Conservation (phyloP, 2,888 invertebrate species). For the Amiota minor region DNA sequence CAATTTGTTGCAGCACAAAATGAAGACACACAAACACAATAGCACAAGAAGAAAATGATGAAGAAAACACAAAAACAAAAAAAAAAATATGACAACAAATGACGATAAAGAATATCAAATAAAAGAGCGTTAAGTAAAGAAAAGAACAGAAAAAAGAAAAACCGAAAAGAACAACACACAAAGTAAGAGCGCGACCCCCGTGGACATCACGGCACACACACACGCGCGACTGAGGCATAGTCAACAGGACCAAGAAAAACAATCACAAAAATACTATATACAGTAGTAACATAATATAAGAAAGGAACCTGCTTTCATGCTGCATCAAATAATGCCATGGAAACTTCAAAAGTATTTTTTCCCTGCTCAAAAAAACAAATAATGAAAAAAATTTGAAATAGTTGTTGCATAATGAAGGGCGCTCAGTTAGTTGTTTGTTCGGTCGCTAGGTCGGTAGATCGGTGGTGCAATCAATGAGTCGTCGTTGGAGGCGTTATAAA, state of each 20-base stretch:
- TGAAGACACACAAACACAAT: neutral
- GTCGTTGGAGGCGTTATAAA: neutral
- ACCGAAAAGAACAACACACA: neutral
- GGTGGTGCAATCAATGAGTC: neutral
- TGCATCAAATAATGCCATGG: slow-evolving; percentile 1
- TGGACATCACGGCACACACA: slow-evolving; percentile 12
- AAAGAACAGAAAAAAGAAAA: too few species aligned
- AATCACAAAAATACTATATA: neutral
- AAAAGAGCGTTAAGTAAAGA: too few species aligned
- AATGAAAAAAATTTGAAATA: neutral
- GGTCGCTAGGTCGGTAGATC: too few species aligned
- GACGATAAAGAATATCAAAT: too few species aligned
- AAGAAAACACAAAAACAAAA: slow-evolving; percentile 4
- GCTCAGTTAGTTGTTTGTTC: neutral
- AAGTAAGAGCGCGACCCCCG: slow-evolving; percentile 8
- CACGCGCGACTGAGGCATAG: neutral
- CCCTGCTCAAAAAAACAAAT: neutral
- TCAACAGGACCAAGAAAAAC: slow-evolving; percentile 6
- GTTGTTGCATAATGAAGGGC: slow-evolving; percentile 14
- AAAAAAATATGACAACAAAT: neutral
- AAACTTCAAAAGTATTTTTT: neutral
- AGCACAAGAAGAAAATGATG: neutral
- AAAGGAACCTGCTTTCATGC: neutral
- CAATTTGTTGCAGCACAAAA: slow-evolving; percentile 15
- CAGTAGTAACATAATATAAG: neutral